Evolutionary conservation across 2,888 invertebrate species (phyloP).

Genomic region (Lithophane ornitopus): DNA sequence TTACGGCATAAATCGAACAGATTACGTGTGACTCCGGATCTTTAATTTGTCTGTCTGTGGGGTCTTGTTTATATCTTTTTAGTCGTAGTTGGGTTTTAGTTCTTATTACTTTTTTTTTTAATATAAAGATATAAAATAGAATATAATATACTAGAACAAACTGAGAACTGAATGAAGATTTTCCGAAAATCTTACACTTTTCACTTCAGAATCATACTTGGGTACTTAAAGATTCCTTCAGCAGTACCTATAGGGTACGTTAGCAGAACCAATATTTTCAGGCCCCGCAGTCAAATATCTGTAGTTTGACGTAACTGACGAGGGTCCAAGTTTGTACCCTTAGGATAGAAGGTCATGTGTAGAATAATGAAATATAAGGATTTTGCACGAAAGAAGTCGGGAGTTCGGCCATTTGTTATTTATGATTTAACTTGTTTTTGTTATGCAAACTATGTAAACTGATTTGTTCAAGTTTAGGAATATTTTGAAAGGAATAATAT

Average conservation of each 20-base stretch:
- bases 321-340: conserved; percentile 39
- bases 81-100: too few species aligned
- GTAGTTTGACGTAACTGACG: conserved; percentile 55
- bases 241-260: not conserved
- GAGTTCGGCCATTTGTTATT: conserved; percentile 45
- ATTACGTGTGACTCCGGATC: too few species aligned
- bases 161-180: not conserved
- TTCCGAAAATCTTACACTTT: not conserved
- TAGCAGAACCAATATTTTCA: conserved; percentile 46
- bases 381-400: conserved; percentile 20
- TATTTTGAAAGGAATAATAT: conserved; percentile 15
- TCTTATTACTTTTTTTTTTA: too few species aligned
- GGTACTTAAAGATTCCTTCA: conserved; percentile 1
- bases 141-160: not conserved
- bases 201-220: not conserved
- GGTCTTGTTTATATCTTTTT: too few species aligned
- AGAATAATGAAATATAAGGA: conserved; percentile 52
- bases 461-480: conserved; percentile 32
- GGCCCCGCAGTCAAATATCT: conserved; percentile 48
- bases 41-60: too few species aligned
- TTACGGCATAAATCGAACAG: too few species aligned
- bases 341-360: conserved; percentile 13
- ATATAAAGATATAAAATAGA: not conserved
- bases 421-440: conserved; percentile 48
- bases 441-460: conserved; percentile 38